phyloP scores from a whole-genome alignment of 2,888 invertebrate genomes.

The Diabrotica balteata region DNA sequence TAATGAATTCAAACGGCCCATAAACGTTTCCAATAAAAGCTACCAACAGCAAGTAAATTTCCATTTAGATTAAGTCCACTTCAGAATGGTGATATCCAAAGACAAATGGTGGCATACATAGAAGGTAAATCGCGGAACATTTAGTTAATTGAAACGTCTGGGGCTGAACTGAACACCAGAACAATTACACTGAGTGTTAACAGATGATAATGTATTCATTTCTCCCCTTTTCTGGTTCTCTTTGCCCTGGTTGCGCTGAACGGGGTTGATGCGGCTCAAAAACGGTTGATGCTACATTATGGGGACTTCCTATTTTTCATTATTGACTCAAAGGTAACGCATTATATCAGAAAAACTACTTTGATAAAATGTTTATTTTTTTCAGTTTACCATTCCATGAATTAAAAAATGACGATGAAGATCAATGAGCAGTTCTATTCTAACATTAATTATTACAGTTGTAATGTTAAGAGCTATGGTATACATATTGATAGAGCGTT shows the following conservation, averaged over 20 bases:
- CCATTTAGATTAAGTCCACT: slow-evolving; percentile 56
- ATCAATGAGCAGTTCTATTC: no score
- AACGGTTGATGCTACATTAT: not conserved
- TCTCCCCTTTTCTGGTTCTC: slow-evolving; percentile 45
- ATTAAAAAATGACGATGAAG: no score
- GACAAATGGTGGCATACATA: slow-evolving; percentile 54
- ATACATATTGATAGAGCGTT: no score
- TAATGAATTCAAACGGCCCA: not conserved
- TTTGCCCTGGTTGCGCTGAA: slow-evolving; percentile 7
- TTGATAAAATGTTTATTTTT: no score
- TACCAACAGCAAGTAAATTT: slow-evolving; percentile 44
- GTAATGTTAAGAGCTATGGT: no score
- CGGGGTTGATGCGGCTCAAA: slow-evolving; percentile 7
- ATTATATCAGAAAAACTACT: no score
- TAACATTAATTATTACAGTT: no score
- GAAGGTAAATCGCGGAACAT: slow-evolving; percentile 61
- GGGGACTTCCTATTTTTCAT: not conserved
- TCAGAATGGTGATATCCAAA: slow-evolving; percentile 47
- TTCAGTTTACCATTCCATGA: no score
- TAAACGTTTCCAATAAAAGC: slow-evolving; percentile 35
- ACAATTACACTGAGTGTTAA: slow-evolving; percentile 63
- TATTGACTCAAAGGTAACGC: no score
- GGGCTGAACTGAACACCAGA: slow-evolving; percentile 57
- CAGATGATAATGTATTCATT: slow-evolving; percentile 62
- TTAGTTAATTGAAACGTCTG: slow-evolving; percentile 63